Evolutionary conservation across 2,888 invertebrate genomes (phyloP).

Genomic region (Nomada hirtipes): DNA sequence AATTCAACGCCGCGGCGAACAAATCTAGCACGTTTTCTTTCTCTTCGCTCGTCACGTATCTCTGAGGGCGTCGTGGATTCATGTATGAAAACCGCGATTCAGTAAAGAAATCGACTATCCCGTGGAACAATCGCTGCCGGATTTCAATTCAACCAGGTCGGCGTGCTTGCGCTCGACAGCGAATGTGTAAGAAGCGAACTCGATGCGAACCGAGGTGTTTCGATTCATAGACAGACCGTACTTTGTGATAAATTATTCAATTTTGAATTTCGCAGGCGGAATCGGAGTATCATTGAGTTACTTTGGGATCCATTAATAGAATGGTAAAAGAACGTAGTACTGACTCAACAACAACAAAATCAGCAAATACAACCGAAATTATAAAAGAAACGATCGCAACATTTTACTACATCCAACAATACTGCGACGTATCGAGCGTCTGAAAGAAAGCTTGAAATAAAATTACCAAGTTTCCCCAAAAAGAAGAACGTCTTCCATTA

Average conservation of each 20-base stretch:
- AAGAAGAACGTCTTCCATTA: neutral
- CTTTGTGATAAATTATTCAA: conserved; percentile 10
- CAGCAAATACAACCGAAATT: too few species aligned
- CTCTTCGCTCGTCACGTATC: neutral
- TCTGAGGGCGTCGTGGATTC: neutral
- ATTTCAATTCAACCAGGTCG: conserved; percentile 12
- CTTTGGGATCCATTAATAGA: neutral
- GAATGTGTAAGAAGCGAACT: neutral
- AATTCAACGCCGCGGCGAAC: neutral
- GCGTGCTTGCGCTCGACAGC: conserved; percentile 9
- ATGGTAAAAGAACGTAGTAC: too few species aligned
- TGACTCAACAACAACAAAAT: too few species aligned
- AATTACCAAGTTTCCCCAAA: conserved; percentile 2
- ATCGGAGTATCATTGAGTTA: neutral
- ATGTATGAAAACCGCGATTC: conserved; percentile 1
- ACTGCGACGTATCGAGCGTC: neutral
- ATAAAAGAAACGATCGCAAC: too few species aligned
- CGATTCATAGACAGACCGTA: neutral
- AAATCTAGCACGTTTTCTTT: neutral
- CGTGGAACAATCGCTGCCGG: conserved; percentile 6
- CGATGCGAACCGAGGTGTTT: conserved; percentile 6
- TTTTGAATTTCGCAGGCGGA: neutral
- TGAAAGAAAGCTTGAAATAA: neutral
- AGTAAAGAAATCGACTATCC: neutral
- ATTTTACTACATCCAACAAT: too few species aligned